Base-by-base conservation (phyloP, 2,888 invertebrate species). In the Agrotis clavis region DNA sequence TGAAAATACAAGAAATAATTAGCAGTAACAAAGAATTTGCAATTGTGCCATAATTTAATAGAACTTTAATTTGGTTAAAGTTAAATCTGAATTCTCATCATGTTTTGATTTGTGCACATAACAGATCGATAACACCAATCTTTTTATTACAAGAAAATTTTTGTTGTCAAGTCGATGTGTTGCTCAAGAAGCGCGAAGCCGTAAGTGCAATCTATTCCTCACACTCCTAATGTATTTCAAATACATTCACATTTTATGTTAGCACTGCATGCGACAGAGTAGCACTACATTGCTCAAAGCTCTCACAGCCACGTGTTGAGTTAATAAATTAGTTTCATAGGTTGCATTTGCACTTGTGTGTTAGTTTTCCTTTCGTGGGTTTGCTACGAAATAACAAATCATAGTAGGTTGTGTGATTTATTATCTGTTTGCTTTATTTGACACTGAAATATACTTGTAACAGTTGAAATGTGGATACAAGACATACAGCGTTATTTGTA, bases 231-330 rank as follows among this genome's bases (percentile, higher is more conserved):
- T 67, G n/a, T 79, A 64, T 79, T 77, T 67, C 25, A 68, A 67
- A 62, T 62, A 61, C 57, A 64, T 78, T 54, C 35, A 67, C 59
- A 57, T 78, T 78, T 71, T 65, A 67, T 71, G 64, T 67, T 61
- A 50, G 53, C 61, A 30, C 47, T 30, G 9, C 45, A 67, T 18
- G 57, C 65, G 62, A 65, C 50, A 25, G 14, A 50, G 67, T 54
- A 59, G 53, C 63, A 30, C 60, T 78, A 71, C 64, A 65, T 64
- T 54, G 57, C 57, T 70, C 50, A 59, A 60, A 65, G 51, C 61
- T 77, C 41, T 56, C 16, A 7, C 16, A 81, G 19, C 69, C 77
- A 77, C 70, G 77, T 81, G 71, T 81, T 62, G 77, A 70, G 45
- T 62, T 68, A 81, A 64, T 67, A 77, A 67, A 75, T 67, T 62